phyloP scores from a whole-genome alignment of 2,113 vertebrate genomes.

The Neofelis nebulosa region DNA sequence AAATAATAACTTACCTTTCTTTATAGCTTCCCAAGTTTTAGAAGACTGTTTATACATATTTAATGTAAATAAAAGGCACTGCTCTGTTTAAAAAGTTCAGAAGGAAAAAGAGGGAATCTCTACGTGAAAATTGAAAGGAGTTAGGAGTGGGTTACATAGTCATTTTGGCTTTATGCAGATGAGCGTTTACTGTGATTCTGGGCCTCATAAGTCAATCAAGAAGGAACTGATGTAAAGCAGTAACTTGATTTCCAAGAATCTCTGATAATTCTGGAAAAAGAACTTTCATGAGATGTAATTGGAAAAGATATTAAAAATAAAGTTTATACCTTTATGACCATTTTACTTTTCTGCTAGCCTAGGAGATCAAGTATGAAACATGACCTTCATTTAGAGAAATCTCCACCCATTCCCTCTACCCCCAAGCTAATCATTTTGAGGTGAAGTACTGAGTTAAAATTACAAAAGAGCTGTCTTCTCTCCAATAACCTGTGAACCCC shows the following conservation, averaged over 20 bases:
- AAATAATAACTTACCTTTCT: background rate
- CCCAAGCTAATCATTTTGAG: background rate
- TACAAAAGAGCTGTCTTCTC: background rate
- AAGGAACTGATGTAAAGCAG: background rate
- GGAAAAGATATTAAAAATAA: background rate
- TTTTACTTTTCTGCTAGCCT: background rate
- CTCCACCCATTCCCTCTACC: no score
- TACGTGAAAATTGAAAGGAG: background rate
- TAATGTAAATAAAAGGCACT: background rate
- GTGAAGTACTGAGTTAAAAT: background rate
- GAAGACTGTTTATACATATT: background rate
- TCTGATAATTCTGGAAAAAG: constrained; percentile 31
- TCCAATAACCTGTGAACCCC: background rate
- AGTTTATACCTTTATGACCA: background rate
- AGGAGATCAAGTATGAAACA: background rate
- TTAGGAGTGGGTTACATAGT: background rate
- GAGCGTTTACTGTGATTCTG: background rate
- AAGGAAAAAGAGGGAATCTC: background rate
- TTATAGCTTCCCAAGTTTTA: background rate
- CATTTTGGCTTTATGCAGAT: background rate
- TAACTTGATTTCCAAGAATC: background rate
- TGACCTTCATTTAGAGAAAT: background rate
- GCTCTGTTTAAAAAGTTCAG: background rate
- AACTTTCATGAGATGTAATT: background rate
- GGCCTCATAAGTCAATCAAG: background rate